Percentiles rank a stretch among this genome's conserved stretches.
Evolutionary conservation across 2,797 vertebrate species (phyloP).

Genomic region (Etheostoma perlongum): DNA sequence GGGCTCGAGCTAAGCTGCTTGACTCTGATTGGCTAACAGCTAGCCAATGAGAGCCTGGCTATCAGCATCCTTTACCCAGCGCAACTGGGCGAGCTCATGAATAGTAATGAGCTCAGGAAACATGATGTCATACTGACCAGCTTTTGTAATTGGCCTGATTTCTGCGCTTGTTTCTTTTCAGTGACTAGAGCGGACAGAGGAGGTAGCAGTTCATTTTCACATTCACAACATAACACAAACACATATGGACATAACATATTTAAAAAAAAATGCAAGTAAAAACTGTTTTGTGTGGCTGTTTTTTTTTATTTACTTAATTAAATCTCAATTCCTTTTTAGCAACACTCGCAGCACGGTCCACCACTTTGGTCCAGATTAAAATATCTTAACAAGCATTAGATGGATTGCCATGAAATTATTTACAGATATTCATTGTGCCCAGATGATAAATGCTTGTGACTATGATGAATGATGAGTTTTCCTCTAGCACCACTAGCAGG

Average conservation of each 20-base stretch:
- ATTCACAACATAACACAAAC: not conserved
- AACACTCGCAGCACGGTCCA: too few species aligned
- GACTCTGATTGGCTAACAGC: too few species aligned
- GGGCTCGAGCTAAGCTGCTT: too few species aligned
- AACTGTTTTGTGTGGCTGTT: not conserved
- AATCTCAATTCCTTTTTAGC: not conserved
- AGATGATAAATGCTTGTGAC: not conserved
- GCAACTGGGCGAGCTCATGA: too few species aligned
- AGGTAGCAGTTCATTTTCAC: too few species aligned
- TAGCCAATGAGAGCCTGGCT: too few species aligned
- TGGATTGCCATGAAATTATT: not conserved
- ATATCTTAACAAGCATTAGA: not conserved
- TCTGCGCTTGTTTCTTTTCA: not conserved
- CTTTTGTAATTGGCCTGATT: too few species aligned
- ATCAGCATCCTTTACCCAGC: too few species aligned
- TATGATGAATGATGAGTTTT: not conserved
- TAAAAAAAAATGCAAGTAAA: too few species aligned
- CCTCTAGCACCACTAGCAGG: not conserved
- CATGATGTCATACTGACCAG: too few species aligned
- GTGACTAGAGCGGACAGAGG: not conserved
- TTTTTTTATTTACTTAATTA: not conserved
- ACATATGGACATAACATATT: not conserved
- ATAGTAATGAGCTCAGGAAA: too few species aligned
- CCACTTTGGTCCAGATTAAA: not conserved
- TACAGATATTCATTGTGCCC: not conserved